phyloP scores from a whole-genome alignment of 2,113 vertebrate genomes.

The Eulacestoma nigropectus region DNA sequence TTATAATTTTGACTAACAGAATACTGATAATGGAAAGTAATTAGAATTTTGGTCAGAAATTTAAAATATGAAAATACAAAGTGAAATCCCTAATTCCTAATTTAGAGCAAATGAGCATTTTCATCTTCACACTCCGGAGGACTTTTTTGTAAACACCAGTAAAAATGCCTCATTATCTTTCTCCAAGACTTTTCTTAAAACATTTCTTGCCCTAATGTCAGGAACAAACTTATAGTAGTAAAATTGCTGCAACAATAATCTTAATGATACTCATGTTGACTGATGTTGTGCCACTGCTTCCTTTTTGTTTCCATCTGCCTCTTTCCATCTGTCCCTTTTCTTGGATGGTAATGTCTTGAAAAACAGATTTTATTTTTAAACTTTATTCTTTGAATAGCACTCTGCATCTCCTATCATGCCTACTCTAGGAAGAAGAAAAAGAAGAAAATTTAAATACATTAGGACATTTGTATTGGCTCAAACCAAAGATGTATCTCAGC shows the following conservation, averaged over 20 bases:
- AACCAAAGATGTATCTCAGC: background rate
- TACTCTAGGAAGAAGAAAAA: background rate
- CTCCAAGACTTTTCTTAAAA: background rate
- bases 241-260: background rate
- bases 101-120: background rate
- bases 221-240: background rate
- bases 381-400: background rate
- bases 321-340: background rate
- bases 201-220: background rate
- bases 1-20: background rate
- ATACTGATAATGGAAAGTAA: background rate
- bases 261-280: background rate
- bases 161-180: background rate
- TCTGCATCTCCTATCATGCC: background rate
- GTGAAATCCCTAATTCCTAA: background rate
- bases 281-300: background rate
- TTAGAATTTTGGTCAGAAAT: background rate
- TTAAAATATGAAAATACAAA: background rate
- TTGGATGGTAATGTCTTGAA: background rate
- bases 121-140: background rate
- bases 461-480: background rate
- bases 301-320: background rate
- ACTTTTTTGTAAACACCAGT: background rate
- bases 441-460: background rate
- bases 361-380: background rate